Evolutionary conservation across 2,888 invertebrate species (phyloP).

Genomic region (Agrotis clavis): DNA sequence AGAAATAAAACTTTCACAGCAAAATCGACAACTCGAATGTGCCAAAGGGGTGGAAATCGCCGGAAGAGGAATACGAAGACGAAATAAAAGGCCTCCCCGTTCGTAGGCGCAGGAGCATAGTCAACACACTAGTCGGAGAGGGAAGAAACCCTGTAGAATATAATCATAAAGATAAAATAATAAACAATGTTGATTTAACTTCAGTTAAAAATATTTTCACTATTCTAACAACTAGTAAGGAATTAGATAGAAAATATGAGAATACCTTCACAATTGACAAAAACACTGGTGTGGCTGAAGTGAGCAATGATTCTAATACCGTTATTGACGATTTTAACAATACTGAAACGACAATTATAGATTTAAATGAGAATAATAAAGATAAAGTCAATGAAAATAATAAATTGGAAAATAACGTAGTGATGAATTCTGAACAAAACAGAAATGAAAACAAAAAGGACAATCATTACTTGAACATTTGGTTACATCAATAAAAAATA

Average conservation of each 20-base stretch:
- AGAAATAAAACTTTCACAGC: constrained; percentile 21
- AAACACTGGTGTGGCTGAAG: neutral
- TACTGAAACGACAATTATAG: neutral
- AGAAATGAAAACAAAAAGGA: neutral
- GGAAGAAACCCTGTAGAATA: neutral
- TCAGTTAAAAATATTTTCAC: constrained; percentile 8
- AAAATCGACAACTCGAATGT: constrained; percentile 16
- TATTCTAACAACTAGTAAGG: neutral
- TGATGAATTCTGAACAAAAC: neutral
- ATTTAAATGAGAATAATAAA: neutral
- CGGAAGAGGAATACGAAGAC: constrained; percentile 81
- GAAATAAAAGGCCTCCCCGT: constrained; percentile 80
- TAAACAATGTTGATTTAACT: neutral
- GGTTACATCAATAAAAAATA: constrained; percentile 2
- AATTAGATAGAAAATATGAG: neutral
- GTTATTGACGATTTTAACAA: neutral
- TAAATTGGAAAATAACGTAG: neutral
- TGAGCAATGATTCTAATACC: constrained; percentile 9
- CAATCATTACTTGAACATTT: constrained; percentile 27
- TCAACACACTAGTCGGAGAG: neutral
- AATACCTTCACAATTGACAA: neutral
- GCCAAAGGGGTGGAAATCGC: constrained; percentile 27
- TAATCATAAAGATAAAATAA: constrained; percentile 2
- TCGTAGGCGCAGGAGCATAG: constrained; percentile 71
- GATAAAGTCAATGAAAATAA: neutral